Conservation (phyloP, 2,797 vertebrate species). For the Prionace glauca region DNA sequence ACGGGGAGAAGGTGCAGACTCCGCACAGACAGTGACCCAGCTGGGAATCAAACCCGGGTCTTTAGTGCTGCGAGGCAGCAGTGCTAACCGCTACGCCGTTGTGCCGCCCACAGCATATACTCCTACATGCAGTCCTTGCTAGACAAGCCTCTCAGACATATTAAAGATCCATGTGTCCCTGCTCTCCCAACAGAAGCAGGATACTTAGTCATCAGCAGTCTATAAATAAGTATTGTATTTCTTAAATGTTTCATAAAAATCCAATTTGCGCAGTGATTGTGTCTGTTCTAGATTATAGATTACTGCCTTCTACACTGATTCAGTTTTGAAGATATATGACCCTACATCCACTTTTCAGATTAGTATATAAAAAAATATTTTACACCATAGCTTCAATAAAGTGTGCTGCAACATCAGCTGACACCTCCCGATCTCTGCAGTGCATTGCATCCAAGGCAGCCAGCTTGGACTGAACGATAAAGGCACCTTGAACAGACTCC, state of each 20-base stretch:
- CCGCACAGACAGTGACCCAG: too few relatives aligned
- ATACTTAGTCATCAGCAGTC: neutral
- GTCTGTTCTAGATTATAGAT: neutral
- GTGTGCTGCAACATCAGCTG: neutral
- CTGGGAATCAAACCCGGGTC: too few relatives aligned
- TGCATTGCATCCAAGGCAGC: neutral
- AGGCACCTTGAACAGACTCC: slow-evolving; percentile 4
- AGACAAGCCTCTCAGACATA: neutral
- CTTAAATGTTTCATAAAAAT: slow-evolving; percentile 11
- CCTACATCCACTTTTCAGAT: neutral
- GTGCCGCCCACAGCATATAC: neutral
- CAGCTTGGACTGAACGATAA: neutral
- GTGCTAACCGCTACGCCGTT: too few relatives aligned
- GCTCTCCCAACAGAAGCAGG: neutral
- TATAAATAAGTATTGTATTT: neutral
- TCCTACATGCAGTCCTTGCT: neutral
- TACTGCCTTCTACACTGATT: neutral
- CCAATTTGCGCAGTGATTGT: neutral
- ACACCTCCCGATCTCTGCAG: neutral
- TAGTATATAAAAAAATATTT: neutral
- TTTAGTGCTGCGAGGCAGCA: too few relatives aligned
- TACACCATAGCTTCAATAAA: neutral
- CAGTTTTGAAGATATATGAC: neutral
- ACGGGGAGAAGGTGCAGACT: too few relatives aligned
- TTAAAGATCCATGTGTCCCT: neutral